phyloP scores from a whole-genome alignment of 2,113 vertebrate genomes.

The Natator depressus region DNA sequence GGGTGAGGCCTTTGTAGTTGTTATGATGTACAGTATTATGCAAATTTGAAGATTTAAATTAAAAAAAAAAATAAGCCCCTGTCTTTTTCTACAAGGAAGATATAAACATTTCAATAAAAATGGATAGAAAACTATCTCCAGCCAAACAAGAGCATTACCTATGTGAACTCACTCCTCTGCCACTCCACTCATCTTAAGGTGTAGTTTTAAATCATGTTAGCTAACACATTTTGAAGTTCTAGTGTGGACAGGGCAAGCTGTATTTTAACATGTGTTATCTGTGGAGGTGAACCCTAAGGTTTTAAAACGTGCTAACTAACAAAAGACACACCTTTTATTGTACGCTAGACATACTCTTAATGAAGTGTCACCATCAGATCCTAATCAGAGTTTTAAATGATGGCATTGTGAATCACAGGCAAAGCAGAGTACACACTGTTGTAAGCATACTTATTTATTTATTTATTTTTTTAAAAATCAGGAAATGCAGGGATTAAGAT shows the following conservation, averaged over 20 bases:
- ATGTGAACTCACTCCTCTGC: background rate
- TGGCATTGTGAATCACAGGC: too few species aligned
- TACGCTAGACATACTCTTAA: background rate
- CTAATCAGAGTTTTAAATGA: fast-evolving
- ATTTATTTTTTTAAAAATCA: background rate
- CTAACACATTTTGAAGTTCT: background rate
- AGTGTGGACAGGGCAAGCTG: background rate
- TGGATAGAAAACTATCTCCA: background rate
- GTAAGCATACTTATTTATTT: background rate
- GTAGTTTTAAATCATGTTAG: background rate
- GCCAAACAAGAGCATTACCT: background rate
- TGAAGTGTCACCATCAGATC: background rate
- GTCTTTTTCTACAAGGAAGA: background rate
- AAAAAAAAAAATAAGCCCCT: background rate
- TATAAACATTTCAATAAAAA: background rate
- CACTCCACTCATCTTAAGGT: background rate
- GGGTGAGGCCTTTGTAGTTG: background rate
- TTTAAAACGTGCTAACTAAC: background rate
- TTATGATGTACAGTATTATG: background rate
- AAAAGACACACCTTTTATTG: background rate
- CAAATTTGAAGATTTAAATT: background rate
- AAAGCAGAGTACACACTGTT: background rate
- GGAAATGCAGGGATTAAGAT: background rate
- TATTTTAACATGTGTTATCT: fast-evolving
- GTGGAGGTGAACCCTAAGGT: background rate